Conservation (phyloP, 2,888 invertebrate genomes). For the Drosophila ustulata region DNA sequence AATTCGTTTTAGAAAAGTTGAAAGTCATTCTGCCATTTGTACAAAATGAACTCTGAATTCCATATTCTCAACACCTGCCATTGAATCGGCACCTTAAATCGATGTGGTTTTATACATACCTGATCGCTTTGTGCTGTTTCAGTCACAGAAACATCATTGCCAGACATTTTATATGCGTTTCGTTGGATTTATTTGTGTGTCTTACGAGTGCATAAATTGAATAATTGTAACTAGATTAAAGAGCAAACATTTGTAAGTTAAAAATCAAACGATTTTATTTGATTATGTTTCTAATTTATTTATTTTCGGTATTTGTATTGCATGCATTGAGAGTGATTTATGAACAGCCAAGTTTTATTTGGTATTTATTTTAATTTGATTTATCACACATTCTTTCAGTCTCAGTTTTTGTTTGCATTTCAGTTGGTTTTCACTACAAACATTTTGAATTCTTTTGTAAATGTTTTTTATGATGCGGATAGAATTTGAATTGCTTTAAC, state of each 20-base stretch:
- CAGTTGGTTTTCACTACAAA: conserved; percentile 18
- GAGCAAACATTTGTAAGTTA: conserved; percentile 21
- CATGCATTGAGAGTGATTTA: conserved; percentile 16
- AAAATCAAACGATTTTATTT: conserved; percentile 9
- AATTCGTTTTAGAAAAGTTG: background rate
- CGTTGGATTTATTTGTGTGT: conserved; percentile 8
- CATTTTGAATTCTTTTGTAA: conserved; percentile 4
- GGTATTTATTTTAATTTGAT: conserved; percentile 43
- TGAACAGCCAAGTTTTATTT: conserved; percentile 6
- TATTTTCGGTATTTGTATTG: conserved; percentile 8
- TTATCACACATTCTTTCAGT: conserved; percentile 36
- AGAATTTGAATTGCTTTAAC: conserved; percentile 19
- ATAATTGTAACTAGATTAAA: conserved; percentile 37
- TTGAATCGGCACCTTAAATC: background rate
- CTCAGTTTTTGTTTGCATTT: conserved; percentile 3
- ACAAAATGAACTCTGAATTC: background rate
- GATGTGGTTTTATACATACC: conserved; percentile 53
- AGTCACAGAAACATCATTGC: conserved; percentile 71
- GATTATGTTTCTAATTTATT: background rate
- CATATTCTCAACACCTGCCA: background rate
- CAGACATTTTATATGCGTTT: conserved; percentile 62
- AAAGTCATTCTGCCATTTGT: background rate
- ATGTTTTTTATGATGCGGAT: conserved; percentile 11
- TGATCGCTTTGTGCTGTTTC: conserved; percentile 77
- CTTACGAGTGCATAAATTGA: conserved; percentile 50